phyloP scores from a whole-genome alignment of 2,113 vertebrate species.

The Sakesphorus luctuosus region DNA sequence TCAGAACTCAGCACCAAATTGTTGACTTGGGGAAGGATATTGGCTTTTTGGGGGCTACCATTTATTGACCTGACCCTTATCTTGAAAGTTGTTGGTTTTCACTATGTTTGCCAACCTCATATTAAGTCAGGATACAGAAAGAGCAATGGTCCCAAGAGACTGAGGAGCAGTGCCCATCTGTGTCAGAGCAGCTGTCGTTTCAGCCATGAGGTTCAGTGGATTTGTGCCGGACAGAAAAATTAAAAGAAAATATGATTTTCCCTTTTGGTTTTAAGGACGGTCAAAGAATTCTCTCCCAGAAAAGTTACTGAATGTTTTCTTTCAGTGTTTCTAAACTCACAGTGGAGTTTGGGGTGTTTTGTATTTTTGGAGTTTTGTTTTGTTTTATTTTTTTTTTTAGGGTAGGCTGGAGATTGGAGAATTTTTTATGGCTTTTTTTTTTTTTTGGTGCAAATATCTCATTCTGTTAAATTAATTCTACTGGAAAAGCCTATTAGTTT shows the following conservation, averaged over 20 bases:
- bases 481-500: not conserved
- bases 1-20: not conserved
- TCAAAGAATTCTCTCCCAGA: not conserved
- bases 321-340: not conserved
- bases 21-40: not conserved
- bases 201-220: not conserved
- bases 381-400: not conserved
- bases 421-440: not conserved
- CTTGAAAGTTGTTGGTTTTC: not conserved
- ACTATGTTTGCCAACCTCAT: not conserved
- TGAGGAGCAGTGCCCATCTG: not conserved
- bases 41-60: not conserved
- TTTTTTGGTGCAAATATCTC: not conserved
- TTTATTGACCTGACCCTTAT: not conserved
- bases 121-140: not conserved
- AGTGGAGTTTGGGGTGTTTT: not conserved
- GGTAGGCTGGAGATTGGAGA: fast-evolving
- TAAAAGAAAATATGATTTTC: not conserved
- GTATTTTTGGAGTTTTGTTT: not conserved
- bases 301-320: not conserved
- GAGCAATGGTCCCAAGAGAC: not conserved
- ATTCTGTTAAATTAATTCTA: not conserved
- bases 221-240: not conserved
- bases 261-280: not conserved
- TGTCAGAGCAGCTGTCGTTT: not conserved